Percentiles rank a stretch among this genome's conserved stretches.
Conservation (phyloP, 2,888 invertebrate genomes). For the Fabriciana adippe region DNA sequence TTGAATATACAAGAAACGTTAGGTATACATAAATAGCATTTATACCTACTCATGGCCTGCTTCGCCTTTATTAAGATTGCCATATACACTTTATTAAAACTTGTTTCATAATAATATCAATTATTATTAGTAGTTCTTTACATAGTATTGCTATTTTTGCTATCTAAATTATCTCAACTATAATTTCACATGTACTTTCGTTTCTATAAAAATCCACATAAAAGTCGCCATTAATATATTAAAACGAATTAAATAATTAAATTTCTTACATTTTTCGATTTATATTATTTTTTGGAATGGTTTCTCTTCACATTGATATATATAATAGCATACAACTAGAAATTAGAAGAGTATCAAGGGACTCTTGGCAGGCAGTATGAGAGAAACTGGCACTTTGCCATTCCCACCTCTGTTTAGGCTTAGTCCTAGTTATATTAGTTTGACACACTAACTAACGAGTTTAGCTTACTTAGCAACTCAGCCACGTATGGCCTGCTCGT, state of each 20-base stretch:
- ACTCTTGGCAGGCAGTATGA: conserved; percentile 63
- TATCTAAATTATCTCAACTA: no score
- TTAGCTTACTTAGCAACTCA: conserved; percentile 40
- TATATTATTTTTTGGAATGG: no score
- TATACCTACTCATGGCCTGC: neutral
- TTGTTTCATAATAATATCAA: no score
- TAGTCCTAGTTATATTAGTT: conserved; percentile 56
- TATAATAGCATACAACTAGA: conserved; percentile 49
- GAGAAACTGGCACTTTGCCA: conserved; percentile 66
- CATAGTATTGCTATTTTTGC: no score
- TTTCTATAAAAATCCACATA: no score
- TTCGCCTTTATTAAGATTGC: neutral
- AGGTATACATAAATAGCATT: conserved; percentile 4
- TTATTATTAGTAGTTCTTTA: no score
- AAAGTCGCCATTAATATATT: no score
- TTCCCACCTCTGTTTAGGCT: conserved; percentile 60
- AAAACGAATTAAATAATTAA: no score
- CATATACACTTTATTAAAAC: no score
- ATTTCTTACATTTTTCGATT: no score
- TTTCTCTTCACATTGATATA: conserved; percentile 20
- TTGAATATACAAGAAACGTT: conserved; percentile 13
- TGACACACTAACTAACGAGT: conserved; percentile 47
- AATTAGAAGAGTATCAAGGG: conserved; percentile 66
- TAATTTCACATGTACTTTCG: no score
- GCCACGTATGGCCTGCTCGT: conserved; percentile 31